Evolutionary conservation across 2,113 vertebrate species (phyloP), one percentile per base, ranked within the genome.

Genomic region (Hippocampus mohnikei): DNA sequence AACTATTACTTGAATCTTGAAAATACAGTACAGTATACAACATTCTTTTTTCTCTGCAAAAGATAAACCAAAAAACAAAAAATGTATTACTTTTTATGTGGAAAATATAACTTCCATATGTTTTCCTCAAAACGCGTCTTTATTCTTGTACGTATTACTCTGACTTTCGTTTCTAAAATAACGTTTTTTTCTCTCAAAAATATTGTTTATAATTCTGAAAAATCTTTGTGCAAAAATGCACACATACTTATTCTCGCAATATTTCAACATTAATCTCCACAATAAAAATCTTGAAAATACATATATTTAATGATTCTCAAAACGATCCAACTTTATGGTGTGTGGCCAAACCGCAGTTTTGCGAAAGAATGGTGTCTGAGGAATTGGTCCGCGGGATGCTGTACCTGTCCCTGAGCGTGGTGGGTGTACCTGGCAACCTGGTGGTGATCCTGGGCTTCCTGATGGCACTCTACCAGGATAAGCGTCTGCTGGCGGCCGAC

Each of bases 401-500:
- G 55, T 93, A 89, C 61, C 65, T 92, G 33, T 90, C 80, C 40
- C 85, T 94, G 3, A 78, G 84, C 0, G 55, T 86, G 68, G 69
- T 88, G 6, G 92, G 92, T 9, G 67, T 94, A 58, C 92, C 91
- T 0, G 89, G 91, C 5, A 94, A 94, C 69, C 0, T n/a, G 3
- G 70, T 72, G 0, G 80, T 93, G 41, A 89, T 93, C 56, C 64
- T 74, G 8, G 89, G 90, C 1, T 93, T 93, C 74, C 74, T 91
- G 37, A 81, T 78, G 5, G 29, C 82, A 25, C 64, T 78, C 5
- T 73, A 80, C 70, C 66, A 69, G 18, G 90, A 93, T 69, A 84
- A 74, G 1, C 76, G 66, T 7, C 90, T 93, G 52, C 85, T 91
- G 5, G 79, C 91, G 1, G 88, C 92, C 0, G 91, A 94, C 7